Conservation (phyloP, 2,113 vertebrate species). For the Pygathrix nemaeus region DNA sequence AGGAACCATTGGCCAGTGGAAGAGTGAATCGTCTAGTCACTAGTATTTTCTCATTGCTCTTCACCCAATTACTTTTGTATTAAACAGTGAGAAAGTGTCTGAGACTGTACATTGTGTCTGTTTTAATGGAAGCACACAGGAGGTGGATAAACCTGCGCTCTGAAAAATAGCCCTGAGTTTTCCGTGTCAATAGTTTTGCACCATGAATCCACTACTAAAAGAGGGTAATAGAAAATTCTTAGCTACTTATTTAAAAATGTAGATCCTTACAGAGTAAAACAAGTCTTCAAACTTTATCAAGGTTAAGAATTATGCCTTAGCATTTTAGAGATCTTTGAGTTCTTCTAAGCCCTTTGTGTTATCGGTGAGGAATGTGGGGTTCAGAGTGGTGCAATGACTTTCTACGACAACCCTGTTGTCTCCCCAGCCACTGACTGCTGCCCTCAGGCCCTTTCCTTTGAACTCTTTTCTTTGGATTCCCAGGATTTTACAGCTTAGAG, state of each 20-base stretch:
- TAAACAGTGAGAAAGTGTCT: not conserved
- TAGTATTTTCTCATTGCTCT: not conserved
- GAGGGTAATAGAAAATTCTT: not conserved
- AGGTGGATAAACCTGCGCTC: not conserved
- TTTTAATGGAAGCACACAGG: no score
- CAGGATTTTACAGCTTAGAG: not conserved
- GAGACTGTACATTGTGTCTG: not conserved
- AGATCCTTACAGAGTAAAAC: not conserved
- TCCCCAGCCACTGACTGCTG: accelerated
- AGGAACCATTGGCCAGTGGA: accelerated
- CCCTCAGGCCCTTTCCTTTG: not conserved
- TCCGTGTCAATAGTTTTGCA: not conserved
- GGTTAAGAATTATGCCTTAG: not conserved
- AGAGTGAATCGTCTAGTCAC: accelerated
- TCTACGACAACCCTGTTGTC: accelerated
- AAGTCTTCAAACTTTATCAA: not conserved
- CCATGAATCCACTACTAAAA: not conserved
- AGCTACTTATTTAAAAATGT: not conserved
- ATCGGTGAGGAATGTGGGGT: not conserved
- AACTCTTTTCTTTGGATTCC: not conserved
- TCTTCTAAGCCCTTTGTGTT: not conserved
- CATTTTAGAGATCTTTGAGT: not conserved
- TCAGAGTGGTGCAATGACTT: not conserved
- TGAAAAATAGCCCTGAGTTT: not conserved
- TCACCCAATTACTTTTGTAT: not conserved